Base-by-base conservation (phyloP, 2,113 vertebrate species). In the Bolborhynchus lineola region DNA sequence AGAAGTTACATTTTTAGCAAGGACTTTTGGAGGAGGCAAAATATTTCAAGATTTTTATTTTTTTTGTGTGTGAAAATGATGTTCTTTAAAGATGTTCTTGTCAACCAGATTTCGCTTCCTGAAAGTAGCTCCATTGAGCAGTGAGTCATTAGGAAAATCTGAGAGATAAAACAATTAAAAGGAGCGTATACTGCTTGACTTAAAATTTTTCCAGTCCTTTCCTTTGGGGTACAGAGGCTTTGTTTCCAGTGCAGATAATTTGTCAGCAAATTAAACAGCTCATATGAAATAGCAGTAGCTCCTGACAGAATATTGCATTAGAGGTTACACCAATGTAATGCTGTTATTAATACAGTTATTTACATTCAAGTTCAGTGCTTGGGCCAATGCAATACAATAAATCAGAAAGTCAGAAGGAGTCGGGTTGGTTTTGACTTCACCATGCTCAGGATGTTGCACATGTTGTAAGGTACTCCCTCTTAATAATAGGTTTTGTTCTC, bases 61-160 rank as follows among this genome's bases (percentile, higher is more conserved):
- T 63, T 55, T 50, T 46, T 47, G 20, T 49, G 6, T 47, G 37
- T 86, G 52, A 55, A 86, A 88, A 67, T 63, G 9, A 11, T 65
- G 29, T 81, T 46, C 16, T 86, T 91, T 49, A 49, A 79, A 86
- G 47, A 83, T 39, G 5, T 64, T 83, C 52, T 69, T 86, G 82
- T 84, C 64, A 92, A 72, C 72, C 49, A 59, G 47, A 60, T 59
- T 79, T 95, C 8, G 63, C 39, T 37, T 71, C 37, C 80, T 91
- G 62, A 53, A 91, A 82, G 67, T 28, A 57, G n/a, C 57, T 88
- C 35, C 14, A 28, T 67, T 91, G 92, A 86, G 65, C 64, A 85
- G 65, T 47, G 83, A 88, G 67, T 90, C 78, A 85, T 90, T 79
- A 67, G 47, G 60, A 85, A 85, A 82, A 60, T 28, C 42, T 82